Conservation (phyloP, 2,888 invertebrate genomes). For the Emmelina monodactyla region DNA sequence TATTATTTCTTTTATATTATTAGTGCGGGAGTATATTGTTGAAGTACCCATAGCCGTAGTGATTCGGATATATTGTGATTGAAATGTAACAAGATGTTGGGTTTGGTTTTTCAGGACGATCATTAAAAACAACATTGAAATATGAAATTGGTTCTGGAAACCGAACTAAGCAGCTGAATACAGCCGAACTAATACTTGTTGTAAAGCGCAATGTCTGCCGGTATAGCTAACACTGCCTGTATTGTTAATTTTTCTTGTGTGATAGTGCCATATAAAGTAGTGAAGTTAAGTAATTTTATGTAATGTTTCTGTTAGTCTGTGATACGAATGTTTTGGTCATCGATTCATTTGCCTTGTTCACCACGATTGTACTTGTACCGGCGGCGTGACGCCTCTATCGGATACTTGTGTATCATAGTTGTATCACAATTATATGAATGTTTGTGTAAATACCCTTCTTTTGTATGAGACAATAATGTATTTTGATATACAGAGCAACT, state of each 20-base stretch:
- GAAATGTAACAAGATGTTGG: slow-evolving; percentile 56
- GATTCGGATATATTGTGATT: slow-evolving; percentile 56
- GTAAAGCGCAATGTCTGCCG: slow-evolving; percentile 7
- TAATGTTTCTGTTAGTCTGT: slow-evolving; percentile 58
- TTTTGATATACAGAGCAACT: too few relatives aligned
- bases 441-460: too few relatives aligned
- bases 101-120: too few relatives aligned
- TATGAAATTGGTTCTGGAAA: too few relatives aligned
- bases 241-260: slow-evolving; percentile 34
- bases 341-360: slow-evolving; percentile 41
- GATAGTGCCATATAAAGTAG: slow-evolving; percentile 60
- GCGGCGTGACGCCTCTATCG: too few relatives aligned
- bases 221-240: slow-evolving; percentile 33
- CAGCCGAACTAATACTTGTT: too few relatives aligned
- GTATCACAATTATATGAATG: too few relatives aligned
- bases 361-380: too few relatives aligned
- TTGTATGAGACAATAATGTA: too few relatives aligned
- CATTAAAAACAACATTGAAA: too few relatives aligned
- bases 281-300: slow-evolving; percentile 37
- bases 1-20: slow-evolving; percentile 48
- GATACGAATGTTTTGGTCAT: slow-evolving; percentile 48
- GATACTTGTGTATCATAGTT: too few relatives aligned
- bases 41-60: slow-evolving; percentile 43
- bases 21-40: slow-evolving; percentile 48
- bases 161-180: too few relatives aligned